phyloP scores from a whole-genome alignment of 2,113 vertebrate species.

The Tachysurus vachellii region DNA sequence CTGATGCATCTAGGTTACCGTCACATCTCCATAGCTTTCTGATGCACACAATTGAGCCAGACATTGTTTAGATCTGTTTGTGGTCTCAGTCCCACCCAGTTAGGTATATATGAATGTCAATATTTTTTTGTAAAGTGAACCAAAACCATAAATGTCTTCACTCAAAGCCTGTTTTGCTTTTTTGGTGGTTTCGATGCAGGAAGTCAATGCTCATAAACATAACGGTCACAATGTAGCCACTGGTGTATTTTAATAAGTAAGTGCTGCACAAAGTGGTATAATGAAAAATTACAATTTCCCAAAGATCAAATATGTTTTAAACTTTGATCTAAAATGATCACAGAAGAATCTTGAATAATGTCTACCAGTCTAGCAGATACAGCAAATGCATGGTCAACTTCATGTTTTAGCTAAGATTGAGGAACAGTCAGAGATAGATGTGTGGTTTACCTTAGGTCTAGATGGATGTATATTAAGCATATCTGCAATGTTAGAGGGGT shows the following conservation, averaged over 20 bases:
- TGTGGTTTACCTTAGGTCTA: not conserved
- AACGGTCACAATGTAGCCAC: not conserved
- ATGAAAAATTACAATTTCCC: not conserved
- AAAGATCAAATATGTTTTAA: not conserved
- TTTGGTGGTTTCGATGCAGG: conserved; percentile 15
- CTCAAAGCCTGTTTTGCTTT: conserved; percentile 5
- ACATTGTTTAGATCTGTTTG: conserved; percentile 1
- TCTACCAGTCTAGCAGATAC: not conserved
- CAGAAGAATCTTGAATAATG: not conserved
- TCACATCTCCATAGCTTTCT: not conserved
- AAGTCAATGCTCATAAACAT: conserved; percentile 4
- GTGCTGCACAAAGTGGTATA: not conserved
- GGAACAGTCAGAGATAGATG: not conserved
- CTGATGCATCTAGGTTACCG: not conserved
- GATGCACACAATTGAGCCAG: not conserved
- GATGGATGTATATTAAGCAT: not conserved
- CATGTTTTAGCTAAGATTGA: not conserved
- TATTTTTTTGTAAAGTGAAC: not conserved
- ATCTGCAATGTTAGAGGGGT: not conserved
- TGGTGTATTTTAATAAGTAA: not conserved
- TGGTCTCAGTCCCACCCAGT: not conserved
- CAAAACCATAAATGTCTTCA: not conserved
- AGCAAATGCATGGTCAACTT: not conserved
- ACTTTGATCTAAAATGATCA: too few species aligned
- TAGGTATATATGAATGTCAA: conserved; percentile 9